Conservation (phyloP, 2,888 invertebrate species). For the Protodeltote pygarga region DNA sequence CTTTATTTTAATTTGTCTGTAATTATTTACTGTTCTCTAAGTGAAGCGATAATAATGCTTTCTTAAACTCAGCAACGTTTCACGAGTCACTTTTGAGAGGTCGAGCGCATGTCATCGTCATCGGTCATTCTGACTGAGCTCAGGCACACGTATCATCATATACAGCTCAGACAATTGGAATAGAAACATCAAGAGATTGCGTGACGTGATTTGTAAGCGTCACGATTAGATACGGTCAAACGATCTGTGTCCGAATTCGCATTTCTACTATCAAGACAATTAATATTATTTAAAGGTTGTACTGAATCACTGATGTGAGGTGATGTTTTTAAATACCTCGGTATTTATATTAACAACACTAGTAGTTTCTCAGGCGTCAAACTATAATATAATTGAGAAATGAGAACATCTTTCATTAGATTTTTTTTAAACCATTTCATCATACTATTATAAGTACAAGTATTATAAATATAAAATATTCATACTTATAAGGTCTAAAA, state of each 20-base stretch:
- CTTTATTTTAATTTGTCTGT: conserved; percentile 2
- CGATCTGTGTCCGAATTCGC: conserved; percentile 26
- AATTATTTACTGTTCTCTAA: conserved; percentile 2
- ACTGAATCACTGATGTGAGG: background rate
- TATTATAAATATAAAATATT: too few relatives aligned
- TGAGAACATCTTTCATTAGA: too few relatives aligned
- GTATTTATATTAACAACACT: too few relatives aligned
- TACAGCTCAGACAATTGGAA: conserved; percentile 43
- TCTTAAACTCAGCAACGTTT: conserved; percentile 16
- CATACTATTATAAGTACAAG: too few relatives aligned
- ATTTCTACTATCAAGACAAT: conserved; percentile 13
- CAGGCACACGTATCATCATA: conserved; percentile 25
- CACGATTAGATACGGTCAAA: conserved; percentile 36
- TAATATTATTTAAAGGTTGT: conserved; percentile 18
- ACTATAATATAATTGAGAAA: too few relatives aligned
- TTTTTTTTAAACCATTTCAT: too few relatives aligned
- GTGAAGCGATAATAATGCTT: conserved; percentile 19
- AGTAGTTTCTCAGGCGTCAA: background rate
- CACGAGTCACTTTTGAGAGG: conserved; percentile 42
- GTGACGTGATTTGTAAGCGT: conserved; percentile 44
- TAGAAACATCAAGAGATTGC: conserved; percentile 43
- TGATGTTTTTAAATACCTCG: background rate
- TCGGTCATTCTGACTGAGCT: conserved; percentile 36
- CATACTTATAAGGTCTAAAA: too few relatives aligned
- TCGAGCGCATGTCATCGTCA: conserved; percentile 30